Percentiles rank a stretch among this genome's conserved stretches.
Evolutionary conservation across 2,888 invertebrate genomes (phyloP).

Genomic region (Diadromus collaris): DNA sequence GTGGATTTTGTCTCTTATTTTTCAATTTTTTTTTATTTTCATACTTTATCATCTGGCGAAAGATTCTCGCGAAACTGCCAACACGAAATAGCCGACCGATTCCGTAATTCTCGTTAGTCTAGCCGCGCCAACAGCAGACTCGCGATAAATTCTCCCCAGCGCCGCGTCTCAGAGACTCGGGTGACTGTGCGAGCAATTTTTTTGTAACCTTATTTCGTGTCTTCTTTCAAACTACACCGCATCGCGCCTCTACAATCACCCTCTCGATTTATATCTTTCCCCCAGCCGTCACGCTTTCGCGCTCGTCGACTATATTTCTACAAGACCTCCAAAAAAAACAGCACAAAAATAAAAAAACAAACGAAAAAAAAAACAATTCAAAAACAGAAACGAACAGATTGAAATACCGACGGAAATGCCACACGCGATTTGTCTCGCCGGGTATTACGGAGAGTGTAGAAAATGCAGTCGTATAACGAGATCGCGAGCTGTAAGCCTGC

Average conservation of each 20-base stretch:
- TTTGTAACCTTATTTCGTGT: neutral
- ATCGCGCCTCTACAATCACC: slow-evolving; percentile 7
- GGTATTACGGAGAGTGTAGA: slow-evolving; percentile 23
- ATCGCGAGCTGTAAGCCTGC: slow-evolving; percentile 6
- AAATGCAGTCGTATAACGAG: slow-evolving; percentile 21
- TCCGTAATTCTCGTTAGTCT: slow-evolving; percentile 12
- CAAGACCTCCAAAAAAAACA: too few relatives aligned
- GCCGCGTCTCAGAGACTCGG: neutral
- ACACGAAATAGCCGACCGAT: neutral
- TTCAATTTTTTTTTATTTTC: neutral
- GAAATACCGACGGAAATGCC: slow-evolving; percentile 50
- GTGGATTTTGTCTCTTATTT: neutral
- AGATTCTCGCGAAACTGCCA: neutral
- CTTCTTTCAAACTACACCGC: slow-evolving; percentile 10
- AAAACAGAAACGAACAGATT: slow-evolving; percentile 13
- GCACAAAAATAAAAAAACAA: slow-evolving; percentile 14
- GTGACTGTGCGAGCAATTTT: neutral
- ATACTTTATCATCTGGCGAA: slow-evolving; percentile 14
- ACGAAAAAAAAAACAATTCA: neutral
- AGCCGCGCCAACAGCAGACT: neutral
- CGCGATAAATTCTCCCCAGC: slow-evolving; percentile 32
- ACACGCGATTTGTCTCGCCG: slow-evolving; percentile 35
- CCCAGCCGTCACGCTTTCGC: slow-evolving; percentile 37
- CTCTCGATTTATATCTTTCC: slow-evolving; percentile 49
- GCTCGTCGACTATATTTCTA: slow-evolving; percentile 33